Evolutionary conservation across 2,888 invertebrate species (phyloP), one percentile per base, ranked within the genome.

Genomic region (Ganaspis brasiliensis): DNA sequence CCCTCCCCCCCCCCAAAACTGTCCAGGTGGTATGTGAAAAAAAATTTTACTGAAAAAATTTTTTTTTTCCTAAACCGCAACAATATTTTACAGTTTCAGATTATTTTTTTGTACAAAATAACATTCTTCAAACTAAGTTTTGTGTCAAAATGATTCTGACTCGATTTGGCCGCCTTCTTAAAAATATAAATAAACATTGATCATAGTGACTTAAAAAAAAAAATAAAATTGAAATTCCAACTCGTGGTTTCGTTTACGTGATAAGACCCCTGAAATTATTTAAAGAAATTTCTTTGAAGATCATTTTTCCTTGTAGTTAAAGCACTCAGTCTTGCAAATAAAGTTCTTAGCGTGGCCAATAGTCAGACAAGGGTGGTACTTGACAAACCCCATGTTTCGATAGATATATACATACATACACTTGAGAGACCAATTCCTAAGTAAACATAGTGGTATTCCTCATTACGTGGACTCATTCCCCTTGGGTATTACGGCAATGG

Each of bases 391-490:
- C 40, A 63, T 63, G n/a, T 21, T 63, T 21, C 40, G 63, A 63
- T 73, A 31, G 19, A 63, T 59, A 35, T 14, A 52, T 49, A 31
- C 24, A 37, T 57, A 67, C 35, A 40, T 31, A 6, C 40, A 10
- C 16, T 59, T 19, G 40, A 67, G 31, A 73, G 56, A 37, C 63
- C 77, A 77, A 76, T 82, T 77, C 82, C 78, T 79, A 72, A 72
- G 78, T 74, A 80, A 82, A 82, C 82, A 79, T 49, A 74, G 79
- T 35, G 80, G 79, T 76, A 78, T 79, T 63, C 24, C 63, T 63
- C 63, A 63, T 63, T 63, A 63, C 6, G 24, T 63, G 16, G 14
- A 10, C 40, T 40, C 63, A 19, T 40, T 63, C 63, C 63, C 61
- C 63, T 24, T 21, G 35, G 40, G 40, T 63, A 24, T 63, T 24